Conservation (phyloP, 2,113 vertebrate genomes). For the Takifugu bimaculatus region DNA sequence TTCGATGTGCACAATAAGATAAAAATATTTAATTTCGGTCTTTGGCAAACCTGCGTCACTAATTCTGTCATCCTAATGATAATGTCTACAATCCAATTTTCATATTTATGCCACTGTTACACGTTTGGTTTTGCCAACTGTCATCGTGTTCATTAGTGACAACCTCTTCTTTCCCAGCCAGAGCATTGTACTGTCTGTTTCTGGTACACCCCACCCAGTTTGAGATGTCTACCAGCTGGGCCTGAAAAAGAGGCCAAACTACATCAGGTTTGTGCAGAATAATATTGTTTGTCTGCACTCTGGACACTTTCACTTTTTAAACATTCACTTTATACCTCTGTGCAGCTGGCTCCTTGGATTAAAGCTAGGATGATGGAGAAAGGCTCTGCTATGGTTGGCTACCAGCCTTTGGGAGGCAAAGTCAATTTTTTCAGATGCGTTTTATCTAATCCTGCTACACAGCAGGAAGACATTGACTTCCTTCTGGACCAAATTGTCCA, state of each 20-base stretch:
- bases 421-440: slow-evolving; percentile 72
- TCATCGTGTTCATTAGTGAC: too few relatives aligned
- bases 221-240: slow-evolving; percentile 48
- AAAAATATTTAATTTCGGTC: too few relatives aligned
- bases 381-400: slow-evolving; percentile 62
- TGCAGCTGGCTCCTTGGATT: slow-evolving; percentile 70
- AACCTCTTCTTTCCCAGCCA: slow-evolving; percentile 52
- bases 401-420: slow-evolving; percentile 64
- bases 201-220: slow-evolving; percentile 69
- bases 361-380: slow-evolving; percentile 73
- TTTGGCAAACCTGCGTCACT: too few relatives aligned
- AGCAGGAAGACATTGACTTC: slow-evolving; percentile 67
- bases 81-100: too few relatives aligned
- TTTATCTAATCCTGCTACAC: slow-evolving; percentile 71
- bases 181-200: slow-evolving; percentile 73
- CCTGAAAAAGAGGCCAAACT: slow-evolving; percentile 57
- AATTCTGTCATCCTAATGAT: too few relatives aligned
- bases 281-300: background rate
- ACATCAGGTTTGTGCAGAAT: slow-evolving; percentile 50
- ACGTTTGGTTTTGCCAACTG: too few relatives aligned
- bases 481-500: slow-evolving; percentile 68
- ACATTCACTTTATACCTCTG: background rate
- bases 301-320: background rate
- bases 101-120: too few relatives aligned
- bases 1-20: too few relatives aligned